Base-by-base conservation (phyloP, 2,797 vertebrate species). In the Pristis pectinata region DNA sequence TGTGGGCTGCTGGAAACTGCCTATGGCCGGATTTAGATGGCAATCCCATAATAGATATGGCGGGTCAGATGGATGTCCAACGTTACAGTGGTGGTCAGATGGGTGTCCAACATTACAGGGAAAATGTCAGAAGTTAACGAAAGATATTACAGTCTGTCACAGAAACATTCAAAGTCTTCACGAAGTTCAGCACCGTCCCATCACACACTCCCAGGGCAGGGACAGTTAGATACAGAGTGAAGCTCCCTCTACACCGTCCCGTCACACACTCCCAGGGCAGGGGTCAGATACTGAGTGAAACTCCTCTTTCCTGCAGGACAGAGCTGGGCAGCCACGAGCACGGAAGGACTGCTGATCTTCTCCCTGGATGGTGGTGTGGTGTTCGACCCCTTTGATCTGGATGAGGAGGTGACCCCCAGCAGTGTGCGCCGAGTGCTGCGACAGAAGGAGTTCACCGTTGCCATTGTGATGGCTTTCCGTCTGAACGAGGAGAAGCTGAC, bases 331-430 rank as follows among this genome's bases (percentile, higher is more conserved):
- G 98, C 98, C 95, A 98, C 98, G 67, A 98, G 98, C 95, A 99
- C 99, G 0, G 99, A 99, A 96, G 99, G 99, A 9, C 98, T 99
- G 94, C 97, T 99, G 85, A 96, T 99, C 95, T 99, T 98, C 96
- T 99, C 98, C 0, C 96, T 99, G 61, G 99, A 99, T 0, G 95
- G 98, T 0, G 97, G 98, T 7, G 95, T 99, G 82, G 96, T 98
- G 83, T 99, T 99, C 10, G 99, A 99, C 96, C 99, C 99, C 0
- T 99, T 98, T 15, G 98, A 99, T 94, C 97, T 99, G 24, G 98
- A 99, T 96, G 96, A 98, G 95, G 98, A 99, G n/a, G 96, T 99
- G 95, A 99, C 99, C 0, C 99, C 99, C 0, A 96, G 95, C 92
- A 98, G 96, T 94, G 97, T 99, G 9, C 98, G 94, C 1, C 97